Evolutionary conservation across 2,113 vertebrate genomes (phyloP).

Genomic region (Myotis lucifugus): DNA sequence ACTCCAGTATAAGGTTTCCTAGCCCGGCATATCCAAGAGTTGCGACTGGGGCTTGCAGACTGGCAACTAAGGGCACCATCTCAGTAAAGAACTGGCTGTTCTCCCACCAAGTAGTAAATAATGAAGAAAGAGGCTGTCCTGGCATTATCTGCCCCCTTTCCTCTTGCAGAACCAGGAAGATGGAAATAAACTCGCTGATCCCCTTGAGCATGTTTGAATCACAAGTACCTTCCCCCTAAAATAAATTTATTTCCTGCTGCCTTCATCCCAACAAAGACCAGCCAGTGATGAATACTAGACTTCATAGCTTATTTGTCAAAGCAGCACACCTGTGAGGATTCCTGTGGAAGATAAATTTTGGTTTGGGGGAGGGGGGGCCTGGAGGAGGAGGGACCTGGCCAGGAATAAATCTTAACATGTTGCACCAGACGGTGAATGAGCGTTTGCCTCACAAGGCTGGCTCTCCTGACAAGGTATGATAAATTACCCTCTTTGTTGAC

Average conservation of each 20-base stretch:
- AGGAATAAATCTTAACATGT: conserved; percentile 93
- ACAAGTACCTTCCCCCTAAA: conserved; percentile 88
- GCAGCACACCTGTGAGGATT: conserved; percentile 93
- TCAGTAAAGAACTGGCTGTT: conserved; percentile 58
- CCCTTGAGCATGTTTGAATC: conserved; percentile 86
- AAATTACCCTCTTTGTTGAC: conserved; percentile 97
- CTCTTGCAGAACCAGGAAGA: conserved; percentile 75
- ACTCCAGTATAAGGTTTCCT: not conserved
- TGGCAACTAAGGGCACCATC: not conserved
- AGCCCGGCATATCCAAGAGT: not conserved
- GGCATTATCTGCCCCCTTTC: conserved; percentile 69
- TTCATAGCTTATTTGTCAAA: conserved; percentile 95
- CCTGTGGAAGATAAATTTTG: conserved; percentile 92
- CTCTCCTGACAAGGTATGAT: conserved; percentile 94
- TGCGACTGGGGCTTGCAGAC: not conserved
- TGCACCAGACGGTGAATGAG: conserved; percentile 87
- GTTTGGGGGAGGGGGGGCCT: conserved; percentile 67
- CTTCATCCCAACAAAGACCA: conserved; percentile 89
- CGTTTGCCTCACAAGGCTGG: conserved; percentile 86
- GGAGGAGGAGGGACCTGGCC: conserved; percentile 82
- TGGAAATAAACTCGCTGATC: conserved; percentile 78
- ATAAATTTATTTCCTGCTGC: conserved; percentile 95
- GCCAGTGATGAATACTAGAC: conserved; percentile 88
- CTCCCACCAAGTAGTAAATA: conserved; percentile 74
- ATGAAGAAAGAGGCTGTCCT: conserved; percentile 76